phyloP scores from a whole-genome alignment of 1,140 invertebrate genomes.

The Neotoxoptera formosana region DNA sequence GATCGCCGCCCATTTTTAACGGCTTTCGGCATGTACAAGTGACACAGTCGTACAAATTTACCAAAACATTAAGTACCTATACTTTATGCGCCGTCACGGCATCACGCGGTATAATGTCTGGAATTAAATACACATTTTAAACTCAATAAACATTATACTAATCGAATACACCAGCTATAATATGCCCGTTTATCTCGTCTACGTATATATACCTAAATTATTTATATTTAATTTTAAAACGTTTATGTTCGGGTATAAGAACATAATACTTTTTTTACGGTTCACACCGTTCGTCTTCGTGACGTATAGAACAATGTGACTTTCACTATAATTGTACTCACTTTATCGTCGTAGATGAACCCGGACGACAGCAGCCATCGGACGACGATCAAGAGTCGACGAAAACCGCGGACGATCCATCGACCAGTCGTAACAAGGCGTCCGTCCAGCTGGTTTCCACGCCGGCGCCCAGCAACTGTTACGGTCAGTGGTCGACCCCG shows the following conservation, averaged over 20 bases:
- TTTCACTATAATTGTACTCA: not conserved
- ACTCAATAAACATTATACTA: not conserved
- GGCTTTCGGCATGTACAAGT: not conserved
- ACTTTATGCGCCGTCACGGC: not conserved
- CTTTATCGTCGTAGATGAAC: constrained; percentile 25
- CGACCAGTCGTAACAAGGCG: not conserved
- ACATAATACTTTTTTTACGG: not conserved
- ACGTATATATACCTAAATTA: not conserved
- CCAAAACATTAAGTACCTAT: not conserved
- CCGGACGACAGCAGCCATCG: not conserved
- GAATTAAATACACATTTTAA: not conserved
- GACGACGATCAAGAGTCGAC: not conserved
- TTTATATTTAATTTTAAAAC: not conserved
- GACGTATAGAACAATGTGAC: not conserved
- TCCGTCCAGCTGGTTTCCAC: not conserved
- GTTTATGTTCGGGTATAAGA: not conserved
- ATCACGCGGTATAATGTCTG: not conserved
- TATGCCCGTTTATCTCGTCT: not conserved
- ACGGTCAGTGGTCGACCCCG: constrained; percentile 81
- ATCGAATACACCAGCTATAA: not conserved
- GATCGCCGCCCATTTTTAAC: not conserved
- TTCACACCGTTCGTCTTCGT: not conserved
- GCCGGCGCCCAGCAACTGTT: constrained; percentile 66
- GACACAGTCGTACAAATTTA: not conserved
- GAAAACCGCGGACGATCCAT: not conserved